phyloP scores from a whole-genome alignment of 2,113 vertebrate genomes.

The Myodes glareolus region DNA sequence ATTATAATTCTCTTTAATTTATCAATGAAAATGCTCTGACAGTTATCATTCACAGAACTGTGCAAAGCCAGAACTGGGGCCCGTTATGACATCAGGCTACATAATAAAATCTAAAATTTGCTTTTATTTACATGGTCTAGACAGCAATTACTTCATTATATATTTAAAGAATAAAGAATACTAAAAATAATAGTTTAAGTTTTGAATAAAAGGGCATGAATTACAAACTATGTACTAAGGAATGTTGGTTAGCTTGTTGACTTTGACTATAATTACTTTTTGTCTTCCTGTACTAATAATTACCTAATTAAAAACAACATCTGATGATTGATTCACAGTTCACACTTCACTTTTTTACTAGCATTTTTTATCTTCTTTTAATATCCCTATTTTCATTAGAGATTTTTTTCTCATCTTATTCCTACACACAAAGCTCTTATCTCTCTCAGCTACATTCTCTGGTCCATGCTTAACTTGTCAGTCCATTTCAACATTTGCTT shows the following conservation, averaged over 20 bases:
- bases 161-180: not conserved
- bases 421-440: not conserved
- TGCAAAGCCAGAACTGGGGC: conserved; percentile 58
- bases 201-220: not conserved
- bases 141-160: not conserved
- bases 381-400: not conserved
- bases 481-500: conserved; percentile 60
- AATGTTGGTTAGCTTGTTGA: not conserved
- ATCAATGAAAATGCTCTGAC: conserved; percentile 60
- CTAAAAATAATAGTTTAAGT: not conserved
- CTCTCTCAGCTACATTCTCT: not conserved
- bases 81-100: conserved; percentile 60
- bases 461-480: not conserved
- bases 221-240: not conserved
- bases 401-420: not conserved
- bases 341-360: not conserved
- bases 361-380: not conserved
- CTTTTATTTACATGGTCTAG: conserved; percentile 48
- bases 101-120: conserved; percentile 64
- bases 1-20: conserved; percentile 82
- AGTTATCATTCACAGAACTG: conserved; percentile 75
- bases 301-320: not conserved
- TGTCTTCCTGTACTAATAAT: not conserved
- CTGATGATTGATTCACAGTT: not conserved
- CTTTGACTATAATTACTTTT: not conserved